Evolutionary conservation across 2,888 invertebrate species (phyloP), one percentile per base, ranked within the genome.

Genomic region (Patella ulyssiponensis): DNA sequence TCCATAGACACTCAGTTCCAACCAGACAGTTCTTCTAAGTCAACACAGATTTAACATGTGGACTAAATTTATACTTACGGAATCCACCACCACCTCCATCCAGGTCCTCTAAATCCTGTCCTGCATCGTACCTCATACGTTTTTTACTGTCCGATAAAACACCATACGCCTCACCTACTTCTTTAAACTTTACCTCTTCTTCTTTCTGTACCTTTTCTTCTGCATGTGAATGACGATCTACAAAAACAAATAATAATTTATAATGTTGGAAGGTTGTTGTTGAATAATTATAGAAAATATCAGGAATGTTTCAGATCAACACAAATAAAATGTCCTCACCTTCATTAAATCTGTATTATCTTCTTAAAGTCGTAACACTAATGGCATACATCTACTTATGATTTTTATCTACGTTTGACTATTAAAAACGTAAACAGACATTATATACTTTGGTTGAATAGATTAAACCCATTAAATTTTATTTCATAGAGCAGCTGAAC

Each of bases 131-230:
- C 70, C 97, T 94, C 71, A 94, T 94, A 86, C 96, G 95, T 92
- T 98, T 98, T 92, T 96, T 96, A 12, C 95, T 94, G 93, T 98
- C 98, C 33, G 97, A 97, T 82, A 98, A 94, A 79, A 98, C 94
- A 70, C 95, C 95, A 91, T 98, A 98, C 0, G 98, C 98, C 92
- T 98, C 98, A n/a, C 98, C 97, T 27, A 98, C 94, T 92, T 98
- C 98, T 92, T 98, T 98, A 92, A 98, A 98, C 89, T 96, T 96
- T 87, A 95, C 95, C 92, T 98, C 98, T 91, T 98, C 97, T 83
- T 96, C 96, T 87, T 96, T 96, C 84, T 96, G 96, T 91, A 96
- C 96, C 5, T 93, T 94, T 74, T 96, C 95, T 1, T 96, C 94
- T 64, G 97, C 97, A 91, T 94, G 95, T 3, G 97, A 95, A 93